Base-by-base conservation (phyloP, 2,888 invertebrate species). In the Uloborus plumipes region DNA sequence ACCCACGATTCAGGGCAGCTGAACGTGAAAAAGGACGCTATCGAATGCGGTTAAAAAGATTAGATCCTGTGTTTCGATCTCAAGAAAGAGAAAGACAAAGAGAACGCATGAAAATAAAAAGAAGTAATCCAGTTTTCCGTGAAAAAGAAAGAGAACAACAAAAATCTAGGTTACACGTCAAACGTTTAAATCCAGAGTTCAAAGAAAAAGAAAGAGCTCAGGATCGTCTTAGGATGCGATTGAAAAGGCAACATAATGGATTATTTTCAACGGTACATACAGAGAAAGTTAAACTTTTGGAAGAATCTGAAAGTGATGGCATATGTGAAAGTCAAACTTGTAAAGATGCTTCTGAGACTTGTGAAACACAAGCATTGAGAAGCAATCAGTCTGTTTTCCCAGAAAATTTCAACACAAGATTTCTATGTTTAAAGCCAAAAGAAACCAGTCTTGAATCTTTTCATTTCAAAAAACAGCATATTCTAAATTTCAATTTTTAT, bases 401-500 rank as follows among this genome's bases (percentile, higher is more conserved):
- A 39, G 70, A 70, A 50, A 66, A 67, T 53, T 64, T 80, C n/a
- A 69, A 69, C 55, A 13, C 80, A 55, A 75, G 31, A 70, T n/a
- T 69, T 53, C 39, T 81, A 51, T 59, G 70, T 16, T 9, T 75
- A 31, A 81, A 70, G 49, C 51, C 64, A 6, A 67, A 51, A 58
- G 80, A 74, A 16, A 18, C 70, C 11, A 39, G 13, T 55, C 15
- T 81, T 51, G 80, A 81, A 64, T 22, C 74, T 26, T 75, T 81
- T 64, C 74, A 70, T 51, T 81, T 75, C 26, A 81, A 75, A 51
- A 81, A 75, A 26, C 74, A 74, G 14, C 70, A 75, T 31, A 75
- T 81, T 59, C 47, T 81, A 20, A 81, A 81, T 75, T 81, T 81
- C 26, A 81, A 81, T 50, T 81, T 81, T 65, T 81, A 81, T 58